phyloP scores from a whole-genome alignment of 2,888 invertebrate species.

The Synergus japonicus region DNA sequence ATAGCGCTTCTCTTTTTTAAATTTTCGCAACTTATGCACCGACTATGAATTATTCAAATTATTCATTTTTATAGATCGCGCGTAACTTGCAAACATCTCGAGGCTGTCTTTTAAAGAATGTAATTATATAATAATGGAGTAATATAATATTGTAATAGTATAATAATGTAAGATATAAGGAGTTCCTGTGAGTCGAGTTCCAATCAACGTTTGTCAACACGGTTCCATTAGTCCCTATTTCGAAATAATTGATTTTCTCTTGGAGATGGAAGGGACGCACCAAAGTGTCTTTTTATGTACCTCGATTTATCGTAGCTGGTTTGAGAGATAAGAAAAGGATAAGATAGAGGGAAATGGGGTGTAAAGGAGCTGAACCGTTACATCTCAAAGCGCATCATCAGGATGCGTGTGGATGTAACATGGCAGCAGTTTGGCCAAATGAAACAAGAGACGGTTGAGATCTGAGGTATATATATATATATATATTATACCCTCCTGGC shows the following conservation, averaged over 20 bases:
- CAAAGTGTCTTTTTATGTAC: constrained; percentile 36
- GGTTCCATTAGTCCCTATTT: constrained; percentile 7
- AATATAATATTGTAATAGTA: background rate
- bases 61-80: background rate
- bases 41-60: background rate
- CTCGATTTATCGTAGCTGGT: constrained; percentile 22
- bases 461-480: background rate
- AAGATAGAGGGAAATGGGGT: constrained; percentile 28
- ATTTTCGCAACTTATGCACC: background rate
- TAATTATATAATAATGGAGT: too few species aligned
- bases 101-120: background rate
- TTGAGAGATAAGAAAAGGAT: constrained; percentile 1
- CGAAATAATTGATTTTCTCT: constrained; percentile 30
- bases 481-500: background rate
- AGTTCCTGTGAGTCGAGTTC: background rate
- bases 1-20: background rate
- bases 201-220: constrained; percentile 10
- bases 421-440: constrained; percentile 1
- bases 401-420: background rate
- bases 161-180: background rate
- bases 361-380: constrained; percentile 26
- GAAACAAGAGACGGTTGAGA: constrained; percentile 19
- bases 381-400: constrained; percentile 13
- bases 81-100: background rate
- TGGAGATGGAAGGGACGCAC: background rate